Conservation (phyloP, 2,797 vertebrate species). For the Spheniscus humboldti region DNA sequence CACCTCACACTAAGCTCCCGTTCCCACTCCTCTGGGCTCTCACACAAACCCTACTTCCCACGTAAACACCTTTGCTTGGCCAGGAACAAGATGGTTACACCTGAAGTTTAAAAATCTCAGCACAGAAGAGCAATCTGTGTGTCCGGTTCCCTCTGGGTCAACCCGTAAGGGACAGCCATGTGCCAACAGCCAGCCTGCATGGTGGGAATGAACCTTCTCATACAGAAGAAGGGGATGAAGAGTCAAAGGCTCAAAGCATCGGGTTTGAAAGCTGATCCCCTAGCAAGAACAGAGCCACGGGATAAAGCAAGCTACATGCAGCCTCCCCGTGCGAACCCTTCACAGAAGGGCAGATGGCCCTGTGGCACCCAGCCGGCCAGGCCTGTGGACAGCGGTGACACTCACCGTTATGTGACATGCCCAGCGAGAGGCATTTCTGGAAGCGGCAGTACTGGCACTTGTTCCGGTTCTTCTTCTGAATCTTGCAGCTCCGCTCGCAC, state of each 20-base stretch:
- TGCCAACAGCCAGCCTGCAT: background rate
- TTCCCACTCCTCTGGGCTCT: background rate
- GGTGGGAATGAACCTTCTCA: background rate
- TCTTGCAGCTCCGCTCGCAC: conserved; percentile 93
- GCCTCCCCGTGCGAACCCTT: fast-evolving
- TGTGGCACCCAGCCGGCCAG: background rate
- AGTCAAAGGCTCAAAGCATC: background rate
- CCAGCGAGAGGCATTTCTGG: conserved; percentile 96
- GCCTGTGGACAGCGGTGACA: background rate
- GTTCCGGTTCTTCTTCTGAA: conserved; percentile 98
- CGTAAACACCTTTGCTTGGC: background rate
- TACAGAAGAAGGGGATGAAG: background rate
- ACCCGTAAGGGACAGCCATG: fast-evolving
- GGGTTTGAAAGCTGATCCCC: background rate
- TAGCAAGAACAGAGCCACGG: background rate
- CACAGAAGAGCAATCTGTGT: background rate
- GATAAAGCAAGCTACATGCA: background rate
- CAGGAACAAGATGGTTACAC: background rate
- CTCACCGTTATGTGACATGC: conserved; percentile 99
- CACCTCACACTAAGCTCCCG: background rate
- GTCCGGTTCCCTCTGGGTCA: background rate
- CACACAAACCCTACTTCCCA: background rate
- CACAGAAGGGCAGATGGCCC: background rate
- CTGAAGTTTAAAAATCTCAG: background rate
- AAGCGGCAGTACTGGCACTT: conserved; percentile 99